Percentiles rank a stretch among this genome's conserved stretches.
These are phyloP conservation scores for Oligia latruncula DNA, from an alignment of 2,888 invertebrate species.

Conservation along the genomic window DNA sequence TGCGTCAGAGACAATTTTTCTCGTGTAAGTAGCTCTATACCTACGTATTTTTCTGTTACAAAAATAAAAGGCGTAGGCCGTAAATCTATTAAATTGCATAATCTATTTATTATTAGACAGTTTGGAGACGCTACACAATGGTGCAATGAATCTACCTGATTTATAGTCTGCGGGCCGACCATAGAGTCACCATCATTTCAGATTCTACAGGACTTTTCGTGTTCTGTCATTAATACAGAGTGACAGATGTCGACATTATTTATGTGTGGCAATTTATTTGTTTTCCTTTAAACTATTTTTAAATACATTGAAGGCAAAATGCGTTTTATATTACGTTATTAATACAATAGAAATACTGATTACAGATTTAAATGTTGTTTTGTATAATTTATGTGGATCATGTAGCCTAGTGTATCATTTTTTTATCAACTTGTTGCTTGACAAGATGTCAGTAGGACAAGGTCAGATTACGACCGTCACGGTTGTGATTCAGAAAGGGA, in stretches of 20 bases:
- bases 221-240: conserved; percentile 3
- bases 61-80: conserved; percentile 61
- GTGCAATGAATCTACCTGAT: conserved; percentile 77
- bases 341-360: not conserved
- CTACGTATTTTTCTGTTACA: conserved; percentile 37
- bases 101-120: conserved; percentile 74
- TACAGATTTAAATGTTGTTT: not conserved
- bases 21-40: not conserved
- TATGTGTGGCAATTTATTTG: conserved; percentile 4
- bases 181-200: conserved; percentile 57
- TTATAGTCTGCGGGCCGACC: conserved; percentile 66
- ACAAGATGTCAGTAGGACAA: conserved; percentile 48
- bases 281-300: not conserved
- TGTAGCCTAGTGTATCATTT: conserved; percentile 6
- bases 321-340: not conserved
- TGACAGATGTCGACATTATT: conserved; percentile 1
- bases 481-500: conserved; percentile 26
- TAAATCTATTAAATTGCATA: conserved; percentile 73
- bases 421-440: conserved; percentile 32
- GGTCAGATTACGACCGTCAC: conserved; percentile 43
- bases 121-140: conserved; percentile 72
- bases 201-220: conserved; percentile 33
- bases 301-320: not conserved
- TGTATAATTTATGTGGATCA: not conserved
- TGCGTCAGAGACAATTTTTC: conserved; percentile 21